These are phyloP conservation scores for Lytechinus variegatus DNA, from an alignment of 35 echinoderm and acorn worm genomes.

Conservation along the genomic window DNA sequence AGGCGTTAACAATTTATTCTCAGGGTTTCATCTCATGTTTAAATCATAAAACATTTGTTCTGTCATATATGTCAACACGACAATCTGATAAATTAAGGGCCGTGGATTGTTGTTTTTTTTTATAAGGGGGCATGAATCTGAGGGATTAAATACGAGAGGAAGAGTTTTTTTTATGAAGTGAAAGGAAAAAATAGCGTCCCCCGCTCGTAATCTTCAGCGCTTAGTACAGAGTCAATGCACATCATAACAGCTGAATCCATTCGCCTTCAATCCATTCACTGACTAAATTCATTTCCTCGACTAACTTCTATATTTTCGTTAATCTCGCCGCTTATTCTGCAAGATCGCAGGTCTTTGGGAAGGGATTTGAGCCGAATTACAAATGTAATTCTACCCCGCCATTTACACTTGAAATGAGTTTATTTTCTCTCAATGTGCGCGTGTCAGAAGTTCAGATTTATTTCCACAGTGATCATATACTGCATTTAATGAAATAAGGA, in stretches of 20 bases:
- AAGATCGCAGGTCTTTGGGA: constrained; percentile 26
- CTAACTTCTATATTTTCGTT: constrained; percentile 1
- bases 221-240: neutral
- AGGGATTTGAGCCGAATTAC: neutral
- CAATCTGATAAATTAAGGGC: constrained; percentile 47
- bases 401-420: neutral
- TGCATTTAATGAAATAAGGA: neutral
- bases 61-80: constrained; percentile 26
- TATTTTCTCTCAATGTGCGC: neutral
- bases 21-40: neutral
- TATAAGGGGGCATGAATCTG: constrained; percentile 4
- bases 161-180: constrained; percentile 20
- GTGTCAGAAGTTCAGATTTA: neutral
- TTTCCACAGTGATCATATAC: neutral
- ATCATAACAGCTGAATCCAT: constrained; percentile 26
- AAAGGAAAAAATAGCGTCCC: constrained; percentile 19
- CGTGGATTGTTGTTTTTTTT: neutral
- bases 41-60: constrained; percentile 49
- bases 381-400: constrained; percentile 6
- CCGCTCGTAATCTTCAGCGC: constrained; percentile 19
- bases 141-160: constrained; percentile 43
- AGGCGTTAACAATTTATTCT: neutral
- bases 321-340: constrained; percentile 17
- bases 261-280: constrained; percentile 19
- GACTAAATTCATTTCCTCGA: neutral